A percentile compares a stretch with the other conserved stretches of the same genome.
These are phyloP conservation scores for Daptonema setosum DNA, from an alignment of 2,888 invertebrate species.

Conservation along the genomic window DNA sequence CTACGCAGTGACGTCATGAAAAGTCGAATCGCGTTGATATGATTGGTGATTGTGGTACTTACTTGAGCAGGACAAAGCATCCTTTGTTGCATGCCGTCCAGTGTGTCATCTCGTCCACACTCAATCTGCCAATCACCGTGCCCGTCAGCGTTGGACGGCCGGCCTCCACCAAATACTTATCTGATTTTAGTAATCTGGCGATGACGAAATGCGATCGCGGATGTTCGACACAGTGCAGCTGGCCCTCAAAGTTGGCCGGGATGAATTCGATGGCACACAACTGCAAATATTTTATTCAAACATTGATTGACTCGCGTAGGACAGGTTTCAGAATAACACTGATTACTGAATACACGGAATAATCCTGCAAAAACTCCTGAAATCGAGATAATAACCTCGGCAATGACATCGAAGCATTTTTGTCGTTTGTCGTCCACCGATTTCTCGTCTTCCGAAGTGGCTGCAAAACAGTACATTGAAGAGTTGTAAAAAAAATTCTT, in stretches of 20 bases:
- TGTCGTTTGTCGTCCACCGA: no score
- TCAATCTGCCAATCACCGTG: not conserved
- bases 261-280: slow-evolving; percentile 18
- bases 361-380: not conserved
- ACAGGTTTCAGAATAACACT: no score
- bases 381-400: slow-evolving; percentile 7
- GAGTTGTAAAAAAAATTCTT: not conserved
- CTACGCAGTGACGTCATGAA: no score
- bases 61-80: slow-evolving; percentile 2
- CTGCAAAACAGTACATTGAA: no score
- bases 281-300: not conserved
- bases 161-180: not conserved
- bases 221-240: slow-evolving; percentile 12
- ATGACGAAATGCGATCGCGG: slow-evolving; percentile 3
- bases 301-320: not conserved
- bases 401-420: slow-evolving; percentile 14
- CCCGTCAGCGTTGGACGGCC: not conserved
- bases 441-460: no score
- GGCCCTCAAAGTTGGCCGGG: slow-evolving; percentile 10
- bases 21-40: no score
- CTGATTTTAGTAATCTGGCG: not conserved
- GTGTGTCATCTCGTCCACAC: not conserved
- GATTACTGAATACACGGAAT: no score
- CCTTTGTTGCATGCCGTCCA: slow-evolving; percentile 7
- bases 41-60: not conserved